Percentiles rank a stretch among this genome's conserved stretches.
Evolutionary conservation across 2,888 invertebrate genomes (phyloP).

Genomic region (Caenorhabditis panamensis): DNA sequence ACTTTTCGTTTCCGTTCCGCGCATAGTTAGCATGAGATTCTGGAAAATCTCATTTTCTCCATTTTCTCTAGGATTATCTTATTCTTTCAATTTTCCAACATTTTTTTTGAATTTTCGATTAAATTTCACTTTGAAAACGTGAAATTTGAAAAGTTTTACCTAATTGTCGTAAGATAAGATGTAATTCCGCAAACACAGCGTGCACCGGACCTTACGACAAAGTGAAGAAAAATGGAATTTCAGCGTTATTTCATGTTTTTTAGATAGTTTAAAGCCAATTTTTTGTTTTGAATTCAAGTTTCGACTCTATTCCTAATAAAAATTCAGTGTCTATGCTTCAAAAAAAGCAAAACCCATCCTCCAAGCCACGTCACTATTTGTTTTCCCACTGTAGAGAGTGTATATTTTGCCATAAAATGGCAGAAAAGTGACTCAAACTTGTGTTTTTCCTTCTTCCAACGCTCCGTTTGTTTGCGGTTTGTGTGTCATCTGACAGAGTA

Average conservation of each 20-base stretch:
- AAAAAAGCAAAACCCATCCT: no score
- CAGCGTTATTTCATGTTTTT: no score
- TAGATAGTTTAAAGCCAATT: background rate
- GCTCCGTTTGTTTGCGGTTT: conserved; percentile 36
- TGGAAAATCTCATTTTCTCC: no score
- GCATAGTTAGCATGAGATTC: conserved; percentile 5
- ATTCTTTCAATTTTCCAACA: no score
- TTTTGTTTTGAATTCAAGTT: no score
- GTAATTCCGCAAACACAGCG: conserved; percentile 1
- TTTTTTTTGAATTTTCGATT: background rate
- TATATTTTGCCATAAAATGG: conserved; percentile 34
- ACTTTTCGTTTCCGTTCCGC: conserved; percentile 26
- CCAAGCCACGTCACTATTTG: no score
- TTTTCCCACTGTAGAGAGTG: conserved; percentile 24
- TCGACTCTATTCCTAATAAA: no score
- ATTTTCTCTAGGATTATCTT: no score
- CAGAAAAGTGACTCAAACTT: conserved; percentile 37
- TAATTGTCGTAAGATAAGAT: background rate
- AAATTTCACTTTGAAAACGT: background rate
- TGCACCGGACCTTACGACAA: conserved; percentile 1
- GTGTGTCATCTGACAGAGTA: conserved; percentile 27
- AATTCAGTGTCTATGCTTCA: no score
- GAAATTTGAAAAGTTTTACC: background rate
- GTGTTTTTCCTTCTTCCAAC: conserved; percentile 6
- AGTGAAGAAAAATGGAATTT: conserved; percentile 1